Evolutionary conservation across 1,140 invertebrate genomes (phyloP), one percentile per base, ranked within the genome.

Genomic region (Calliopsis andreniformis): DNA sequence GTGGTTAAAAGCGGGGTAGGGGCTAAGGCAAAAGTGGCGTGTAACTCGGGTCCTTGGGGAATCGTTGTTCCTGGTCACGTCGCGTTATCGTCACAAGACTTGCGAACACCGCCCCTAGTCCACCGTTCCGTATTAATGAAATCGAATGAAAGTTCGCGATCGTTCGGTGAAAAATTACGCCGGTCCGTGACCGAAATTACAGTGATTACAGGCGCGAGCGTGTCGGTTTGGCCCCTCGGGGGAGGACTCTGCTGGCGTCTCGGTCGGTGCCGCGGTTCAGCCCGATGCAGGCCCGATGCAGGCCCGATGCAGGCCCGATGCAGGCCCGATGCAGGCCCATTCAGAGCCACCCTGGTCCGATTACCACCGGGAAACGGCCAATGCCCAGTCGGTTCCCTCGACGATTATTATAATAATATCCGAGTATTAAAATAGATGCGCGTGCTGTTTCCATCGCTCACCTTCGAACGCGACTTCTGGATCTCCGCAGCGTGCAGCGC

Each of bases 181-280:
- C 69, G 82, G 70, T 72, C 80, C 62, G 73, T 58, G 77, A 5
- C 62, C 80, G 84, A 89, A 91, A 91, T 91, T 89, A 90, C 89
- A 90, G 89, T 89, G 88, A 90, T 91, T 90, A 90, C 85, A 62
- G 35, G 35, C 67, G 67, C 58, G 63, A 59, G 64, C 82, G 78
- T 78, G 75, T 69, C 64, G 79, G 70, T 84, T 84, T 61, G 55
- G 79, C 75, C 82, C 86, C 87, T 83, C 82, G 64, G 76, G 85
- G 86, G 64, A 73, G 82, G 80, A 85, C 76, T 79, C 70, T 71
- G 83, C 83, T 39, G 35, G 35, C 35, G 35, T 10, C 23, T 8
- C 20, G 18, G 7, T n/a, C 10, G 10, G 12, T 14, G 3, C 43
- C 14, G 18, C 3, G 47, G 2, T 12, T 7, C 8, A 23, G 3